Conservation (phyloP, 2,797 vertebrate species). For the Semotilus atromaculatus region DNA sequence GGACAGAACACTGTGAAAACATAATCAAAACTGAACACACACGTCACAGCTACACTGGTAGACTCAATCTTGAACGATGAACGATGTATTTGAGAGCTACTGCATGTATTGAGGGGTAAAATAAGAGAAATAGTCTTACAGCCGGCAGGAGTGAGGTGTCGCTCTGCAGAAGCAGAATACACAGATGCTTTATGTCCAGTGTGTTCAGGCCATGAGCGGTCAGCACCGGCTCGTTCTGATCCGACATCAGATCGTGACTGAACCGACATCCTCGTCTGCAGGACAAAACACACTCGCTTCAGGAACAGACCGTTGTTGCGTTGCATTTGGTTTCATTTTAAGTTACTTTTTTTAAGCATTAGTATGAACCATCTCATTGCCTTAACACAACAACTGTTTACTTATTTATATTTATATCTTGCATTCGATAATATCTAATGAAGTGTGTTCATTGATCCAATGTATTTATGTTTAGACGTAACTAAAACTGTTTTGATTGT, state of each 20-base stretch:
- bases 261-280: constrained; percentile 67
- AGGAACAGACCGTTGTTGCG: background rate
- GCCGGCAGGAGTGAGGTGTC: constrained; percentile 69
- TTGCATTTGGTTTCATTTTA: background rate
- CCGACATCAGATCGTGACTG: constrained; percentile 64
- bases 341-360: background rate
- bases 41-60: no score
- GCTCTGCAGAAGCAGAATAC: constrained; percentile 73
- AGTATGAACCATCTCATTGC: background rate
- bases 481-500: no score
- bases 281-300: background rate
- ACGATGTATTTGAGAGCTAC: background rate
- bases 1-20: background rate
- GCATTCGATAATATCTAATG: no score
- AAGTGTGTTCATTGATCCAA: no score
- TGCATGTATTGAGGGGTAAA: no score
- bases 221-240: constrained; percentile 59
- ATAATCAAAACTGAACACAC: no score
- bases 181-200: constrained; percentile 68
- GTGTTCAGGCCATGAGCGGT: constrained; percentile 56
- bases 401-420: no score
- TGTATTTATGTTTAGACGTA: no score
- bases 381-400: no score
- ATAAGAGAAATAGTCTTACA: constrained; percentile 58
- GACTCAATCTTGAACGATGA: background rate